phyloP scores from a whole-genome alignment of 2,888 invertebrate species.

The Cryptocheilus praepositus region DNA sequence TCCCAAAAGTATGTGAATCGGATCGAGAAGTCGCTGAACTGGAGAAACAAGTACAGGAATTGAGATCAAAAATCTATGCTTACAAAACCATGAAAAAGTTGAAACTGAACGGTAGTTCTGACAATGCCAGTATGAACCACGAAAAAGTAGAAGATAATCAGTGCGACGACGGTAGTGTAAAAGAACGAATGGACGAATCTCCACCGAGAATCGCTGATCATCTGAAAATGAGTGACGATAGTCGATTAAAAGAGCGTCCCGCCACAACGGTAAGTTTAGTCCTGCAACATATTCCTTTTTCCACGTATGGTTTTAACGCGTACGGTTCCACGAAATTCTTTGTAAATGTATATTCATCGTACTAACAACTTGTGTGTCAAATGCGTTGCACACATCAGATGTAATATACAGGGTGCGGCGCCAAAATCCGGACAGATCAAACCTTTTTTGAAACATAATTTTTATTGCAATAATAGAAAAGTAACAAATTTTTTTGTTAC shows the following conservation, averaged over 20 bases:
- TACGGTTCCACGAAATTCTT: too few relatives aligned
- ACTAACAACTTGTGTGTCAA: too few relatives aligned
- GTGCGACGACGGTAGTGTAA: conserved; percentile 11
- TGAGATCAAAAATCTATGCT: conserved; percentile 34
- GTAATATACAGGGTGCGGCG: too few relatives aligned
- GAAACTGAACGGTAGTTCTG: conserved; percentile 36
- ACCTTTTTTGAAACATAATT: too few relatives aligned
- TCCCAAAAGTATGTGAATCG: conserved; percentile 67
- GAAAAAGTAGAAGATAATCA: conserved; percentile 13
- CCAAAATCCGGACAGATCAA: too few relatives aligned
- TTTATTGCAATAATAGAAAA: too few relatives aligned
- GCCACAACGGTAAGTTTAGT: conserved; percentile 24
- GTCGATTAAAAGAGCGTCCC: conserved; percentile 13
- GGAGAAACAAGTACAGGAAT: conserved; percentile 54
- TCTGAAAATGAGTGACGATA: conserved; percentile 14
- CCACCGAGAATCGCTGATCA: conserved; percentile 9
- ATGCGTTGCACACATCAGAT: too few relatives aligned
- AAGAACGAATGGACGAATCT: conserved; percentile 6
- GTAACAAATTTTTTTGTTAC: too few relatives aligned
- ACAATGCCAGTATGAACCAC: not conserved
- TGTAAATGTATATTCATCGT: too few relatives aligned
- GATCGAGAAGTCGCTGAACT: conserved; percentile 70
- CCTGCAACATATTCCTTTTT: not conserved
- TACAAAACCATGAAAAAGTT: conserved; percentile 15
- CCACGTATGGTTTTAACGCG: too few relatives aligned